Conservation (phyloP, 2,888 invertebrate species). For the Pachycephus smyrnensis region DNA sequence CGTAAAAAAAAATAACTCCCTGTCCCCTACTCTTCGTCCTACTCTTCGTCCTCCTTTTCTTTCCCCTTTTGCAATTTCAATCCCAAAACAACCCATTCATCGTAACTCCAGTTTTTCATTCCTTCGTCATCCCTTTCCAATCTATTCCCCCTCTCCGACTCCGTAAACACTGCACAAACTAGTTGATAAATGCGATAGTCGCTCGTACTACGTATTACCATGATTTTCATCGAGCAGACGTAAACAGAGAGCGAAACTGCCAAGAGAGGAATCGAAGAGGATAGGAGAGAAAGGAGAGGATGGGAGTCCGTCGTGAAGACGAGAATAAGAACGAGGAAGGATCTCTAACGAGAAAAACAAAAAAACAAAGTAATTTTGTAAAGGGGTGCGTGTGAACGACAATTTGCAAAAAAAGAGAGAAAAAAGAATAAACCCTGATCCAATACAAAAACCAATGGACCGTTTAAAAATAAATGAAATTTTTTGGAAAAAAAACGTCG, state of each 20-base stretch:
- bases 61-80: not conserved
- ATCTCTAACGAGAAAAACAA: conserved; percentile 6
- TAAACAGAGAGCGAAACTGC: not conserved
- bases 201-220: not conserved
- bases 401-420: no score
- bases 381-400: not conserved
- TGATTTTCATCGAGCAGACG: not conserved
- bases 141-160: not conserved
- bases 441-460: not conserved
- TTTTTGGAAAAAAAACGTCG: not conserved
- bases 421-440: not conserved
- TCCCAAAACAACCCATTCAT: not conserved
- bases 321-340: conserved; percentile 14
- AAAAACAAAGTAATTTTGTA: conserved; percentile 1
- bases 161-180: not conserved
- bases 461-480: not conserved
- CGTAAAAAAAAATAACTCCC: not conserved
- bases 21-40: no score
- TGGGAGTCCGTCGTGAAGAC: not conserved
- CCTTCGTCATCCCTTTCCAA: not conserved
- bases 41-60: not conserved
- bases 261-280: not conserved
- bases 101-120: not conserved
- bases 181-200: not conserved
- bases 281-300: conserved; percentile 3